A percentile compares a stretch with the other conserved stretches of the same genome.
Evolutionary conservation across 1,140 invertebrate species (phyloP).

Genomic region (Drosophila ogumai): DNA sequence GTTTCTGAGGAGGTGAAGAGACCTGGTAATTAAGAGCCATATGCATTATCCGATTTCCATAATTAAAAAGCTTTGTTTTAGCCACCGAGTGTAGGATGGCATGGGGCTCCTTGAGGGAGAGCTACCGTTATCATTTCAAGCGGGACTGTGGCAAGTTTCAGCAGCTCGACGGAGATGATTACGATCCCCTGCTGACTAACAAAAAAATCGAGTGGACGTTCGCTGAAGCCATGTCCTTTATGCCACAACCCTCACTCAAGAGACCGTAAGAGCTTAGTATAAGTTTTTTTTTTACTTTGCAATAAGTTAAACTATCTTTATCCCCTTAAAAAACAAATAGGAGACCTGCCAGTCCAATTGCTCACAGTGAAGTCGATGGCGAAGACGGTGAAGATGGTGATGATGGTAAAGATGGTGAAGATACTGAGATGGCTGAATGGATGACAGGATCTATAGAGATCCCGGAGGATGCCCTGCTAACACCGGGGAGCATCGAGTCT

Average conservation of each 20-base stretch:
- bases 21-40: background rate
- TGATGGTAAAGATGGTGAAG: background rate
- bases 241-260: background rate
- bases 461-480: background rate
- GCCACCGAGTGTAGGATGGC: background rate
- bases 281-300: no score
- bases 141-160: background rate
- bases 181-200: background rate
- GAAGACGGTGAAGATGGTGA: background rate
- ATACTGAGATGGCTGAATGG: background rate
- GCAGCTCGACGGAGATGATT: background rate
- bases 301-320: background rate
- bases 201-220: background rate
- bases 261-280: background rate
- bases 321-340: constrained; percentile 2
- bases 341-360: background rate
- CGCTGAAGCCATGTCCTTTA: constrained; percentile 9
- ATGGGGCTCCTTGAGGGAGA: background rate
- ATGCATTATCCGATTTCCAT: background rate
- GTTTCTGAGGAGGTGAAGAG: background rate
- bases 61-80: background rate
- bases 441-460: constrained; percentile 1
- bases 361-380: background rate
- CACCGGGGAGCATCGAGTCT: background rate
- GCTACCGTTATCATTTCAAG: constrained; percentile 4